phyloP scores from a whole-genome alignment of 2,797 vertebrate genomes.

The Ataeniobius toweri region DNA sequence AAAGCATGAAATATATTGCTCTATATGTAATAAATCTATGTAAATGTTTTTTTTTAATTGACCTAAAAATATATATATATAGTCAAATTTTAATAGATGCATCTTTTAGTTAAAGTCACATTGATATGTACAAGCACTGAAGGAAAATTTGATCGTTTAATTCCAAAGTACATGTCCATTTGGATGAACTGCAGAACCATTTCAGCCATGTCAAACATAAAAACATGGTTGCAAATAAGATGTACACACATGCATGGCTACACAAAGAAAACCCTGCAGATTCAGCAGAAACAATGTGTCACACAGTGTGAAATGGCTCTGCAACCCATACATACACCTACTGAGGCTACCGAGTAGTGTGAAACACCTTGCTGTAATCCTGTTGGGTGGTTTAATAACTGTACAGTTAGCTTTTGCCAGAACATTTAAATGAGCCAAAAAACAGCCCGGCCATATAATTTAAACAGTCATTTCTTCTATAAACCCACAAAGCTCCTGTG shows the following conservation, averaged over 20 bases:
- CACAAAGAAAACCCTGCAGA: conserved; percentile 33
- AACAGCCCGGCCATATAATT: not conserved
- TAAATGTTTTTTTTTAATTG: not conserved
- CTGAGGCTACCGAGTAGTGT: conserved; percentile 36
- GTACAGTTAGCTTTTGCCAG: conserved; percentile 11
- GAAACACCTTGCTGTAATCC: conserved; percentile 45
- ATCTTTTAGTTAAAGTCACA: not conserved
- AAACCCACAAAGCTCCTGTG: not conserved
- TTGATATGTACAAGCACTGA: not conserved
- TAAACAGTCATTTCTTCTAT: not conserved
- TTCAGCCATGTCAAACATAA: conserved; percentile 5
- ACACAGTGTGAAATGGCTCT: conserved; percentile 46
- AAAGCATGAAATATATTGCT: not conserved
- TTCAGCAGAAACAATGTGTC: conserved; percentile 52
- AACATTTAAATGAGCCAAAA: not conserved
- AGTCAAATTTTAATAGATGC: too few species aligned
- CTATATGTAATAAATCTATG: not conserved
- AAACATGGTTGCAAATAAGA: conserved; percentile 14
- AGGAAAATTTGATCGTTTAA: not conserved
- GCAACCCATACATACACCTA: conserved; percentile 20
- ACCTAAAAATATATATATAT: not conserved
- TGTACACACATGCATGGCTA: conserved; percentile 5
- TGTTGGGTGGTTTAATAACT: conserved; percentile 39
- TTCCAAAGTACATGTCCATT: not conserved
- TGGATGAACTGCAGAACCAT: not conserved